Conservation (phyloP, 2,113 vertebrate species). For the Eudyptes chrysolophus region DNA sequence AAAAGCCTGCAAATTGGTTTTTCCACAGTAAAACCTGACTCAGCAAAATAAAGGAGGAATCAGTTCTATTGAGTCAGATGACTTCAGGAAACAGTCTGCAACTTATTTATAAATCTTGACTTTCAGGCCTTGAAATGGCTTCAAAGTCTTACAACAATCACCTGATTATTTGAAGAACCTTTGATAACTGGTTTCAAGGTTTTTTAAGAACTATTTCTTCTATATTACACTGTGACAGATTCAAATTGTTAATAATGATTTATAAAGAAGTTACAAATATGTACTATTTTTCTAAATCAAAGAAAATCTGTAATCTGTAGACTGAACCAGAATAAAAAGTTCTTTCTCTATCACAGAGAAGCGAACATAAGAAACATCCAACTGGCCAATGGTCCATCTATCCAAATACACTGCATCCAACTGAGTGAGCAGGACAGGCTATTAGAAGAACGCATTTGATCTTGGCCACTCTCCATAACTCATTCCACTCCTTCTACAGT, state of each 20-base stretch:
- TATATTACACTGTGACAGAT: background rate
- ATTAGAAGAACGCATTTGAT: background rate
- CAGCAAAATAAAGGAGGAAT: background rate
- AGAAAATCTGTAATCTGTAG: background rate
- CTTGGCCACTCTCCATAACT: background rate
- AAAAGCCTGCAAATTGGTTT: background rate
- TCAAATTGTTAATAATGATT: background rate
- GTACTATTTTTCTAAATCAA: background rate
- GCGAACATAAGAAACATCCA: fast-evolving
- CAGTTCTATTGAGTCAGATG: background rate
- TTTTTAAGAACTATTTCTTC: background rate
- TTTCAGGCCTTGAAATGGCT: background rate
- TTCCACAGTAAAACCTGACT: background rate
- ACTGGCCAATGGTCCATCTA: background rate
- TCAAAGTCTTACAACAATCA: background rate
- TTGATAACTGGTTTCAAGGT: background rate
- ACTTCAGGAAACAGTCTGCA: background rate
- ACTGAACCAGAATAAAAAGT: background rate
- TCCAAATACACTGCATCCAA: background rate
- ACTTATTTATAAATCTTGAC: background rate
- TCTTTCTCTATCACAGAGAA: background rate
- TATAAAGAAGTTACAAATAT: background rate
- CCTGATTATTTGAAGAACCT: background rate
- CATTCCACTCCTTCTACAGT: background rate
- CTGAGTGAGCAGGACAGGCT: background rate